Evolutionary conservation across 2,113 vertebrate species (phyloP).

Genomic region (Tachuris rubrigastra): DNA sequence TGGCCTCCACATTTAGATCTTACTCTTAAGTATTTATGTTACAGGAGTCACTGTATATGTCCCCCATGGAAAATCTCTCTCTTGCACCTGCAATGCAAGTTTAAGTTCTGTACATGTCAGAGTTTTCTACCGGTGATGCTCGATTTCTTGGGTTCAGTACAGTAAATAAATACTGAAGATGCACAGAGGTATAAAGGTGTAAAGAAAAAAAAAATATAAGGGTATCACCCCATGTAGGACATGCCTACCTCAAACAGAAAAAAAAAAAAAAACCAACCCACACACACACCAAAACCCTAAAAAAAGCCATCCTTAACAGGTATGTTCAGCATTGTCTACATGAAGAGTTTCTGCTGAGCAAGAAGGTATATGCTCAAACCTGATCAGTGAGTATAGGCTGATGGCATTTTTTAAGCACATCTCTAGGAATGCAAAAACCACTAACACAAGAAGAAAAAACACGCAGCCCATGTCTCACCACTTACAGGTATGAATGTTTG

Average conservation of each 20-base stretch:
- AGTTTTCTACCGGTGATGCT: not conserved
- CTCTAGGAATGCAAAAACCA: not conserved
- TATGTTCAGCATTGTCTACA: not conserved
- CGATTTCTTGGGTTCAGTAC: not conserved
- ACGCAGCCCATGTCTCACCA: accelerated
- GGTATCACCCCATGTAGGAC: not conserved
- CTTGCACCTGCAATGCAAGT: not conserved
- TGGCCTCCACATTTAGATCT: not conserved
- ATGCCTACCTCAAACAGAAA: not conserved
- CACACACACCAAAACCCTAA: not conserved
- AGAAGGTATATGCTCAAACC: not conserved
- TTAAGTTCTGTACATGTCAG: not conserved
- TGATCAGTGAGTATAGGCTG: not conserved
- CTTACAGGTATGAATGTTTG: not conserved
- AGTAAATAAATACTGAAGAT: not conserved
- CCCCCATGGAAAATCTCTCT: not conserved
- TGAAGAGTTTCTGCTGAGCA: not conserved
- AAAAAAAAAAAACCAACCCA: accelerated
- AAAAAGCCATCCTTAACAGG: not conserved
- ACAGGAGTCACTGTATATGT: not conserved
- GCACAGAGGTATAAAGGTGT: not conserved
- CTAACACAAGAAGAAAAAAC: not conserved
- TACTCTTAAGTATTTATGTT: not conserved
- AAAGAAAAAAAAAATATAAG: accelerated
- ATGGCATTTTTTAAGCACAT: not conserved